Evolutionary conservation across 2,888 invertebrate species (phyloP), one percentile per base, ranked within the genome.

Genomic region (Lepidocyrtinus sp.): DNA sequence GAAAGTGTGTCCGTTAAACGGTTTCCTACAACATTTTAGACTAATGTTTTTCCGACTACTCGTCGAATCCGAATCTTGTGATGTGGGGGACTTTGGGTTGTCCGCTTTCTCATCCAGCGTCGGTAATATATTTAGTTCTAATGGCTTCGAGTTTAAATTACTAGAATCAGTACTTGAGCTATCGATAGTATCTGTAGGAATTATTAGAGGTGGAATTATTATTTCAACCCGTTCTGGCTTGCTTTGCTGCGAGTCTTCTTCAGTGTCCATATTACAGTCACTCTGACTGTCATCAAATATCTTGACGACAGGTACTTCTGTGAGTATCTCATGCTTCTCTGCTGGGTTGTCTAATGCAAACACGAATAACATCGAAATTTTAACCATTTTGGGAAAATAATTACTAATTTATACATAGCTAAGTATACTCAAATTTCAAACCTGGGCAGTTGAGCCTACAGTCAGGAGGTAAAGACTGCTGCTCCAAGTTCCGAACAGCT

Each of bases 1-100:
- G 89, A 96, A 96, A 85, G 94, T 93, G 87, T 94, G 92, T 46
- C 96, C 96, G 89, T 94, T 94, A 87, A 93, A 94, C 88, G 94
- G 95, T 0, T 95, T 95, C 92, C 95, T 93, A 84, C 95, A 90
- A 88, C 95, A 93, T 88, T 95, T 94, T 63, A 86, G 81, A 71
- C 82, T 86, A 24, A 85, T 86, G 46, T 50, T 75, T 75, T 84
- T 82, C 64, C 82, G 74, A 50, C 72, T 72, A 46, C 80, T 74
- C 12, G 76, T 72, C 55, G 55, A 75, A 46, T 75, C 77, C 9
- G 81, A 76, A 15, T 84, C 84, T 9, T 83, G 82, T 69, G 81
- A 73, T 7, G 68, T 78, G 25, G 82, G 76, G 17, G 75, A 76
- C 27, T 83, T 80, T 1, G 93, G 91, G 87, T 92, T 91, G 45